Conservation (phyloP, 2,888 invertebrate species). For the Oxytorus armatus region DNA sequence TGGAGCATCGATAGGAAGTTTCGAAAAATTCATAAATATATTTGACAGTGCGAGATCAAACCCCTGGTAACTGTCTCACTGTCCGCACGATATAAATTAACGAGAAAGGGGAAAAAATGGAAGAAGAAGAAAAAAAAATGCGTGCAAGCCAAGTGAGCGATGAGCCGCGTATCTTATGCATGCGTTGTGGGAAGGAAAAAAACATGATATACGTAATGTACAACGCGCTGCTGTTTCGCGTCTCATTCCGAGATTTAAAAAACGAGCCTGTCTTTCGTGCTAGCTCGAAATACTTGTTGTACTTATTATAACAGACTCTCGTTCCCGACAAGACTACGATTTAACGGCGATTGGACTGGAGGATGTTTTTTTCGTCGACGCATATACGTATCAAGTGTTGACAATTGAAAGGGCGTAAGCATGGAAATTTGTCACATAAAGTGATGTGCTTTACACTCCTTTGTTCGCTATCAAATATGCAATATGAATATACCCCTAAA, state of each 20-base stretch:
- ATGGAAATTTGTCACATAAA: too few species aligned
- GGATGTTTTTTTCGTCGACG: not conserved
- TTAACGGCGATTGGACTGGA: not conserved
- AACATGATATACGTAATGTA: conserved; percentile 47
- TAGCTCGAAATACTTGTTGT: conserved; percentile 59
- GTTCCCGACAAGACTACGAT: conserved; percentile 17
- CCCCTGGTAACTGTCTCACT: not conserved
- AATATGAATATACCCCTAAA: too few species aligned
- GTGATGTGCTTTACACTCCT: too few species aligned
- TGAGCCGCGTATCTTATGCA: conserved; percentile 37
- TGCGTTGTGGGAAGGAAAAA: conserved; percentile 5
- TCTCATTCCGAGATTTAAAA: conserved; percentile 43
- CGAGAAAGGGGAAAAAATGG: not conserved
- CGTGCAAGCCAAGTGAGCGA: conserved; percentile 40
- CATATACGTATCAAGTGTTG: too few species aligned
- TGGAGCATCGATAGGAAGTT: not conserved
- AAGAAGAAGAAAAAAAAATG: conserved; percentile 26
- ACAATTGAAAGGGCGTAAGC: too few species aligned
- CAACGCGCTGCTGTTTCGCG: conserved; percentile 50
- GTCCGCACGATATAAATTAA: conserved; percentile 28
- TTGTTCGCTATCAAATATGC: too few species aligned
- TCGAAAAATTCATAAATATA: conserved; percentile 8
- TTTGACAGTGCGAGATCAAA: conserved; percentile 16
- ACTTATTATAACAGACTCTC: conserved; percentile 70
- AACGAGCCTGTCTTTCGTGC: conserved; percentile 69